phyloP scores from a whole-genome alignment of 2,113 vertebrate species.

The Pluvianellus socialis region DNA sequence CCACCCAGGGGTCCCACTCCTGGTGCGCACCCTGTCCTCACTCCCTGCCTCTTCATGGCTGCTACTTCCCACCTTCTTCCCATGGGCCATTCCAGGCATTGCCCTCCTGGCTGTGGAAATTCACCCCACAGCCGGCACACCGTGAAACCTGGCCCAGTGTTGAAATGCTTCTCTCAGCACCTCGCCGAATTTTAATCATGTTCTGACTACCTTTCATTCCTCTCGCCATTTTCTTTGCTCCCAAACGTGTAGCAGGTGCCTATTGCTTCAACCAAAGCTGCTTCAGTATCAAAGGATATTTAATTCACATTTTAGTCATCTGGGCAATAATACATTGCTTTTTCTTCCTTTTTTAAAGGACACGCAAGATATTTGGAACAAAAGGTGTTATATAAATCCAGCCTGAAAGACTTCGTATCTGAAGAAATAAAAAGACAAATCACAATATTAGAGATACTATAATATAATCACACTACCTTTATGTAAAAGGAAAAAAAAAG shows the following conservation, averaged over 20 bases:
- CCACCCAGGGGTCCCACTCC: background rate
- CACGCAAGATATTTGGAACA: background rate
- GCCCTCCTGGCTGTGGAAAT: background rate
- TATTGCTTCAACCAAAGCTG: background rate
- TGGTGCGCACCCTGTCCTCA: accelerated
- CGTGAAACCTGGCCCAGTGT: background rate
- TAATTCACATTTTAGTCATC: background rate
- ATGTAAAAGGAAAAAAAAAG: background rate
- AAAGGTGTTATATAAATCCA: background rate
- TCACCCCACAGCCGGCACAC: accelerated
- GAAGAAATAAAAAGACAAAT: background rate
- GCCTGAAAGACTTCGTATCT: background rate
- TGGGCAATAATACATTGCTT: background rate
- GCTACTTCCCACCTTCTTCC: background rate
- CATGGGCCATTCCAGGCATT: background rate
- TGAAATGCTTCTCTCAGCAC: background rate
- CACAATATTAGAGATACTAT: background rate
- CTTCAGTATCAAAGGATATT: background rate
- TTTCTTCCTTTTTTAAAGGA: background rate
- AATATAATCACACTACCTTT: background rate
- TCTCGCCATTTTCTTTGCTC: background rate
- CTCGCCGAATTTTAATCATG: background rate
- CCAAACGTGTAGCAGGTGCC: background rate
- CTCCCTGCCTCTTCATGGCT: background rate
- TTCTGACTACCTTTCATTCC: background rate